A percentile compares a stretch with the other conserved stretches of the same genome.
phyloP scores from a whole-genome alignment of 2,797 vertebrate species.

The Glossophaga mutica region DNA sequence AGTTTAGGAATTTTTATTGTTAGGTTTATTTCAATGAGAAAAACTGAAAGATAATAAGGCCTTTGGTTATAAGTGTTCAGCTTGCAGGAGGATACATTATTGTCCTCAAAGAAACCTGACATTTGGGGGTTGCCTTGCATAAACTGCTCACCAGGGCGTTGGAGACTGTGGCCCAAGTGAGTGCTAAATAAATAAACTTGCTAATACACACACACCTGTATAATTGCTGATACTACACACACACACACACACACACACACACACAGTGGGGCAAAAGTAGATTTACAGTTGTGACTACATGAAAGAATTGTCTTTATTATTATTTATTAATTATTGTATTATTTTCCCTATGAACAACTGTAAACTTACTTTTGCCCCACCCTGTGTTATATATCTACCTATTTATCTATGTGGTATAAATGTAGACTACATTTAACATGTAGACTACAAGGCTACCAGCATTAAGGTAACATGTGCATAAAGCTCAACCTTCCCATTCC shows the following conservation, averaged over 20 bases:
- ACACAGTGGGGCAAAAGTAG: neutral
- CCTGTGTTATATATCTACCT: neutral
- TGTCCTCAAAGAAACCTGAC: slow-evolving; percentile 15
- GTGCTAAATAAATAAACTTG: slow-evolving; percentile 5
- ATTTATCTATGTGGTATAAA: neutral
- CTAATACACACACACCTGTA: neutral
- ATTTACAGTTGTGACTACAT: neutral
- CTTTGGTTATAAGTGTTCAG: slow-evolving; percentile 38
- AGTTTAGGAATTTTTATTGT: slow-evolving; percentile 73
- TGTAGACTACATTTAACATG: neutral
- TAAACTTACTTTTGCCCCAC: neutral
- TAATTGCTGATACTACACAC: neutral
- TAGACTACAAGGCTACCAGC: neutral
- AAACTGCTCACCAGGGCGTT: neutral
- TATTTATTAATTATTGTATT: neutral
- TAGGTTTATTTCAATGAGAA: slow-evolving; percentile 61
- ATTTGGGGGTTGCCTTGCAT: slow-evolving; percentile 25
- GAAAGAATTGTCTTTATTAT: neutral
- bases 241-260: neutral
- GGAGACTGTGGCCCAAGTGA: neutral
- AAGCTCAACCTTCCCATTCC: neutral
- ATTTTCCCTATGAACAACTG: neutral
- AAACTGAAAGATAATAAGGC: slow-evolving; percentile 44
- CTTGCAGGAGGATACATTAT: slow-evolving; percentile 38
- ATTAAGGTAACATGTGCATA: slow-evolving; percentile 13